Conservation (phyloP, 1,140 invertebrate species). For the Papilio polytes region DNA sequence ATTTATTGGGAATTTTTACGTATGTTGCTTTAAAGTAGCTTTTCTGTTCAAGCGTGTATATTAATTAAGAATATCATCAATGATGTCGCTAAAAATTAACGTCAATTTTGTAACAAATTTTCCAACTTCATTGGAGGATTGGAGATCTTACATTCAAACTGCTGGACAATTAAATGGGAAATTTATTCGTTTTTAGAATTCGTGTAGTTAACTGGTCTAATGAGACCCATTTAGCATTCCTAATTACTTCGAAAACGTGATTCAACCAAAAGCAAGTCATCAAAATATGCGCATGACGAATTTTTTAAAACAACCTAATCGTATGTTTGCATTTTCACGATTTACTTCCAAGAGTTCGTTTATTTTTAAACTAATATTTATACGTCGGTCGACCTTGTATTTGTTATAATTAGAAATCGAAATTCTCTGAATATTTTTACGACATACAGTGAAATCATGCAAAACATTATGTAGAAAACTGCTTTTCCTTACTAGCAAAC, state of each 20-base stretch:
- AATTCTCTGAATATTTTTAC: not conserved
- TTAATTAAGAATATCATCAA: no score
- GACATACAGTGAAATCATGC: not conserved
- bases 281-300: conserved; percentile 5
- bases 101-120: no score
- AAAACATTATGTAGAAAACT: not conserved
- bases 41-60: no score
- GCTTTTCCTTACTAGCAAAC: not conserved
- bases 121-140: no score
- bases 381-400: conserved; percentile 8
- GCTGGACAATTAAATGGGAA: not conserved
- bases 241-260: not conserved
- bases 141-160: not conserved
- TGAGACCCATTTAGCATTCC: not conserved
- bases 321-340: not conserved
- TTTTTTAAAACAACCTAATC: conserved; percentile 1
- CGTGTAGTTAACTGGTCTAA: not conserved
- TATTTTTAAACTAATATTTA: not conserved
- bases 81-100: no score
- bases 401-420: conserved; percentile 17
- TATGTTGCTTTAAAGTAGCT: no score
- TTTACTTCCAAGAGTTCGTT: conserved; percentile 9
- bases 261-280: not conserved
- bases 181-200: not conserved
- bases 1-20: no score